Conservation (phyloP, 1,140 invertebrate species). For the Bombus confusus region DNA sequence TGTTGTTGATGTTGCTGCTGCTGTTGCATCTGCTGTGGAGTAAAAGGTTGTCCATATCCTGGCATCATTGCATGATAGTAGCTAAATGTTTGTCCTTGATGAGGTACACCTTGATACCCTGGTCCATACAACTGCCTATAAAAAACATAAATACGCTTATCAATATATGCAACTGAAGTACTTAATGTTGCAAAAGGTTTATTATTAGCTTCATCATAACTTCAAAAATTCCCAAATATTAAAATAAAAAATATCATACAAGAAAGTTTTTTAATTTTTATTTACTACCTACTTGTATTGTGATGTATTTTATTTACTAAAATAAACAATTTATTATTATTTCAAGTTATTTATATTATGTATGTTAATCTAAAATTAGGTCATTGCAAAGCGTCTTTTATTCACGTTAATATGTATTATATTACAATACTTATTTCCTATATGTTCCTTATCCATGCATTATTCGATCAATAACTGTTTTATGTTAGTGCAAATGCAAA, state of each 20-base stretch:
- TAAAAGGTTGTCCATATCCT: constrained; percentile 75
- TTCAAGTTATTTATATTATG: neutral
- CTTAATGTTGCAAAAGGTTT: neutral
- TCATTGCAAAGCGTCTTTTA: neutral
- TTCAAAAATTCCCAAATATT: neutral
- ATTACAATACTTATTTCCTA: too few relatives aligned
- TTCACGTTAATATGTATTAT: neutral
- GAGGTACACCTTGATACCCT: constrained; percentile 73
- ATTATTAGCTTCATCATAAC: neutral
- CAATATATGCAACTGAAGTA: neutral
- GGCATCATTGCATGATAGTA: constrained; percentile 79
- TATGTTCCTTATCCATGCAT: too few relatives aligned
- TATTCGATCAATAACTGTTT: too few relatives aligned
- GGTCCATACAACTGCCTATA: constrained; percentile 78
- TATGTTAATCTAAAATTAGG: constrained; percentile 22
- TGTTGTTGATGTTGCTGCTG: constrained; percentile 68
- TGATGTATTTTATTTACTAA: neutral
- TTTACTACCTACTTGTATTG: neutral
- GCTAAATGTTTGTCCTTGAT: constrained; percentile 78
- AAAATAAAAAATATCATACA: neutral
- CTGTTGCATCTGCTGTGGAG: constrained; percentile 75
- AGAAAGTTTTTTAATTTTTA: neutral
- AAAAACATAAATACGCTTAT: constrained; percentile 37
- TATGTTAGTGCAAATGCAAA: neutral
- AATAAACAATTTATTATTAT: neutral